Evolutionary conservation across 2,888 invertebrate genomes (phyloP), one percentile per base, ranked within the genome.

Genomic region (Mesochorus sp.): DNA sequence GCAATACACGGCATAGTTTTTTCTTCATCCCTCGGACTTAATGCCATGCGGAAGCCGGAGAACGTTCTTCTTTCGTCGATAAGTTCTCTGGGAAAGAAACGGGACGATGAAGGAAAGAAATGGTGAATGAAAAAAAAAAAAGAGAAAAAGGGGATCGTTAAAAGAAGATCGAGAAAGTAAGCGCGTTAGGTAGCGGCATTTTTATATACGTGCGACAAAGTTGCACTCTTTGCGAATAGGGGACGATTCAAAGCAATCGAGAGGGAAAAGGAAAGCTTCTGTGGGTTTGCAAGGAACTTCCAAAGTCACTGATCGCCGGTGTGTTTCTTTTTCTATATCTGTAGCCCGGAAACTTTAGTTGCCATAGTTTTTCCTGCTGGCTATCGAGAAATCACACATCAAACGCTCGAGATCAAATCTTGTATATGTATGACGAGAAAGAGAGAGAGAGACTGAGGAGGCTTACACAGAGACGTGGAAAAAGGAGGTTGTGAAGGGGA

Each of bases 331-430:
- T 61, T 70, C 70, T 31, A 37, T 31, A 8, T 57, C 37, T 39
- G 51, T 49, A 39, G 26, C 61, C 51, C n/a, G 51, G 42, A 61
- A 71, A 71, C 61, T 71, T 31, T 17, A 12, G 59, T 21, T 26
- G 59, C 28, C 31, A n/a, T 31, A 26, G 34, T 34, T 68, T 24
- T 53, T 21, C 26, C 26, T 2, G n/a, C 6, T 28, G 51, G 61
- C 53, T 61, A 67, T 77, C 47, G 68, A 59, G 49, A 72, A 80
- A 81, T 80, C 72, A 64, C 74, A 70, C 77, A 73, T 75, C 72
- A 64, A 72, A 57, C 68, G 51, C n/a, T 55, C 17, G 12, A 14
- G 26, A n/a, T n/a, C n/a, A n/a, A n/a, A n/a, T n/a, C 44, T 34
- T 42, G 49, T 37, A 5, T 62, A 26, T 64, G 28, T 49, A 64